phyloP scores from a whole-genome alignment of 2,888 invertebrate genomes.

The Andrena dorsata region DNA sequence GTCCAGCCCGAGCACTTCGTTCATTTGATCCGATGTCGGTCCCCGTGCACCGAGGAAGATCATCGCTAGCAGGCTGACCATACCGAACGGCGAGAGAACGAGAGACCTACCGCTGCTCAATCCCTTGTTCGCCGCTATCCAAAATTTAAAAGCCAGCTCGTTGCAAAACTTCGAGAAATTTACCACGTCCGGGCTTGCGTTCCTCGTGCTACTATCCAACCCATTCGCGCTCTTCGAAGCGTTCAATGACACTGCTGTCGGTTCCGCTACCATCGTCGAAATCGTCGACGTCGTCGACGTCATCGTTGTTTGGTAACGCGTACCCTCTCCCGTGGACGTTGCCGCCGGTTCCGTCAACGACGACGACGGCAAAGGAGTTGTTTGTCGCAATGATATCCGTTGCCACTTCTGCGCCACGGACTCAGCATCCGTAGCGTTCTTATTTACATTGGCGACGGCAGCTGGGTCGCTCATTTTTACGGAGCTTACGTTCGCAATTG shows the following conservation, averaged over 20 bases:
- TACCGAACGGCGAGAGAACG: constrained; percentile 93
- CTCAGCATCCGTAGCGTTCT: not conserved
- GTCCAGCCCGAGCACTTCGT: constrained; percentile 93
- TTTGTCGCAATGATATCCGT: constrained; percentile 30
- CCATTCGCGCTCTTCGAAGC: constrained; percentile 87
- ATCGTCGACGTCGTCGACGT: not conserved
- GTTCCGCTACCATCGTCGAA: too few species aligned
- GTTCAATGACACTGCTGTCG: constrained; percentile 79
- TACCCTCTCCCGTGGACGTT: not conserved
- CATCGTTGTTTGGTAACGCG: not conserved
- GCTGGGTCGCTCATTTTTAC: not conserved
- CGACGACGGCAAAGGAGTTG: constrained; percentile 10
- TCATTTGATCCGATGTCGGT: constrained; percentile 95
- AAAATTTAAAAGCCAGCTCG: constrained; percentile 93
- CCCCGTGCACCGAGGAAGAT: constrained; percentile 95
- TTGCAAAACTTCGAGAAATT: constrained; percentile 93
- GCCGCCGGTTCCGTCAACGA: not conserved
- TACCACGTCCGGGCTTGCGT: constrained; percentile 91
- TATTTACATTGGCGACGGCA: not conserved
- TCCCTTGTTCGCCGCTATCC: constrained; percentile 89
- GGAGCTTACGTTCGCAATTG: not conserved
- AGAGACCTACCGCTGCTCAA: constrained; percentile 92
- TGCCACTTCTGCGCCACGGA: constrained; percentile 32
- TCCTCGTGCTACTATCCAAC: constrained; percentile 91
- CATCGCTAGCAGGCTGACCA: constrained; percentile 95